Evolutionary conservation across 2,113 vertebrate genomes (phyloP).

Genomic region (Phalacrocorax brasilianus): DNA sequence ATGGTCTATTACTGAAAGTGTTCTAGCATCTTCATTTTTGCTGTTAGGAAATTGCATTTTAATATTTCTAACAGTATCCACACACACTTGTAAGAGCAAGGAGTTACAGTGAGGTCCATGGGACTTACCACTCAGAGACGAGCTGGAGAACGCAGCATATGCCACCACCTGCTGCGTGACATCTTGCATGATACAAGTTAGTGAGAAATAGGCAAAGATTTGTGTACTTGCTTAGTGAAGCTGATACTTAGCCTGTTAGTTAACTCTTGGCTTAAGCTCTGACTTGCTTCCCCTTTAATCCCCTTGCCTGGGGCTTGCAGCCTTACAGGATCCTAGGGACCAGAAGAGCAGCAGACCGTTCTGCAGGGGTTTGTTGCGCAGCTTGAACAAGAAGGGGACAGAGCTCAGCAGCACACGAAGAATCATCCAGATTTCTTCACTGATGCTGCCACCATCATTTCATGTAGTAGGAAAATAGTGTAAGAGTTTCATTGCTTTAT

Average conservation of each 20-base stretch:
- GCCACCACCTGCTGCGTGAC: background rate
- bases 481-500: background rate
- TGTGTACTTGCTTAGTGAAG: background rate
- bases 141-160: fast-evolving
- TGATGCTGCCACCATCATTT: background rate
- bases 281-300: background rate
- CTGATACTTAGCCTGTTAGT: background rate
- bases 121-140: background rate
- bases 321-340: background rate
- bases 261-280: background rate
- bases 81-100: background rate
- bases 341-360: background rate
- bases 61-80: background rate
- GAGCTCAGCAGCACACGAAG: background rate
- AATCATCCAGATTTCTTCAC: background rate
- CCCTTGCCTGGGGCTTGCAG: background rate
- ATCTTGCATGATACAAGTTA: background rate
- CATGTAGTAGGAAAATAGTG: background rate
- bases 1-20: background rate
- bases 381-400: background rate
- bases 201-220: background rate
- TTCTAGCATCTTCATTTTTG: background rate
- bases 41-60: background rate
- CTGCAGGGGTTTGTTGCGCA: background rate
- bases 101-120: background rate